Evolutionary conservation across 2,797 vertebrate genomes (phyloP), one percentile per base, ranked within the genome.

Genomic region (Epinephelus awoara): DNA sequence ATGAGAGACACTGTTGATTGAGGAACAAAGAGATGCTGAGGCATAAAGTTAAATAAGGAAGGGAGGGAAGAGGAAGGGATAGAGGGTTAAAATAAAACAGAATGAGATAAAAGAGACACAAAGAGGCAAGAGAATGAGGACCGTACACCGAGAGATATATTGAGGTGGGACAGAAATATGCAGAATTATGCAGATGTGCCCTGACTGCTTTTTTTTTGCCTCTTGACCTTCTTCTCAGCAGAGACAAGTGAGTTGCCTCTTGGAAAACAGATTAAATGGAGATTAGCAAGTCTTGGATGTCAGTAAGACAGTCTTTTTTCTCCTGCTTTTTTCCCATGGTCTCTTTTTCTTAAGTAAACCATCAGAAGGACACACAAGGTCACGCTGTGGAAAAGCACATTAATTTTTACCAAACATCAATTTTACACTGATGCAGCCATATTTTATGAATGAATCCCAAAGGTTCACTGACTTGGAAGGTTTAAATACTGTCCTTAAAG

Each of bases 251-350:
- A 77, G 19, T 27, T 63, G 42, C 47, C 19, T 72, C 54, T 74
- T 49, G 59, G 65, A 77, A 87, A 80, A 83, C 38, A 85, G 44
- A 86, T 78, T 67, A 82, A 18, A 18, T 27, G 40, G 63, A 75
- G 61, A 81, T 88, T 44, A 74, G 47, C 46, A 56, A 44, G 25
- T 76, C 51, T 75, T 77, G 11, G 29, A 55, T 72, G 66, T 27
- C 44, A 68, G 50, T 29, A 11, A 8, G 13, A 14, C 17, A 6
- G 21, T 44, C 14, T 64, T 67, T 64, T 63, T 66, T 59, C 34
- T 70, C 23, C 23, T 62, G 21, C 38, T 50, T 23, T 50, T 23
- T 50, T 71, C 14, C 34, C 1, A 2, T 52, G 17, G 40, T 63
- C n/a, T 49, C 34, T 52, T 77, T 49, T n/a, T 23, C 42, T 75